Percentiles rank a stretch among this genome's conserved stretches.
Evolutionary conservation across 2,113 vertebrate genomes (phyloP).

Genomic region (Vicugna pacos): DNA sequence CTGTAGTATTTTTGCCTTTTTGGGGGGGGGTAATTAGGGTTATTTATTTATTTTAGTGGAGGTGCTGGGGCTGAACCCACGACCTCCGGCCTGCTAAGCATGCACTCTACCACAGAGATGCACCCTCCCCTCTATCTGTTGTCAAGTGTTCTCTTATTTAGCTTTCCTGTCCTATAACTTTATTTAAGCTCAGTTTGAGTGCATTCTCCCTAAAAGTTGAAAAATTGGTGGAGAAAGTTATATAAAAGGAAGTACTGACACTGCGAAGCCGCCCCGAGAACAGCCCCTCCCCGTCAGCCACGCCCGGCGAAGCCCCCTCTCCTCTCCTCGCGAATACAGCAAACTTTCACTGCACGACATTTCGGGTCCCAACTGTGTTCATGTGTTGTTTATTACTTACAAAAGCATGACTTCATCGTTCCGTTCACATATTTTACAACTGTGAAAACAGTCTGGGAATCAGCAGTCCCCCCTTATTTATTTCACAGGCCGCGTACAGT

Average conservation of each 20-base stretch:
- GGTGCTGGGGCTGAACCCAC: too few species aligned
- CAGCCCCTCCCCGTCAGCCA: too few species aligned
- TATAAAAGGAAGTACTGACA: neutral
- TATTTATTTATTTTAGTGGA: too few species aligned
- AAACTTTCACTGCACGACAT: too few species aligned
- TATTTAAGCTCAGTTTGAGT: neutral
- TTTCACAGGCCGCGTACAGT: too few species aligned
- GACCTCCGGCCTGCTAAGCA: too few species aligned
- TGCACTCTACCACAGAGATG: too few species aligned
- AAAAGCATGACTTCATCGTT: neutral
- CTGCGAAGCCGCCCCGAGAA: neutral
- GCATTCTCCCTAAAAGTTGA: neutral
- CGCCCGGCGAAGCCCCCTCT: accelerated
- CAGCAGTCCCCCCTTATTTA: conserved; percentile 85
- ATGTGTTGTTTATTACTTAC: neutral
- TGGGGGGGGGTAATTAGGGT: too few species aligned
- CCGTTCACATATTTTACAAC: neutral
- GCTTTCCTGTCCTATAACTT: neutral
- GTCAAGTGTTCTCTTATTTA: neutral
- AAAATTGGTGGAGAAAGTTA: neutral
- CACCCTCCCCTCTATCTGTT: too few species aligned
- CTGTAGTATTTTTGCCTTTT: too few species aligned
- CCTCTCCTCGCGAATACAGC: neutral
- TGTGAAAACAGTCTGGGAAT: conserved; percentile 63
- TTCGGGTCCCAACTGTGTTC: neutral